phyloP scores from a whole-genome alignment of 2,888 invertebrate genomes.

The Bugulina stolonifera region DNA sequence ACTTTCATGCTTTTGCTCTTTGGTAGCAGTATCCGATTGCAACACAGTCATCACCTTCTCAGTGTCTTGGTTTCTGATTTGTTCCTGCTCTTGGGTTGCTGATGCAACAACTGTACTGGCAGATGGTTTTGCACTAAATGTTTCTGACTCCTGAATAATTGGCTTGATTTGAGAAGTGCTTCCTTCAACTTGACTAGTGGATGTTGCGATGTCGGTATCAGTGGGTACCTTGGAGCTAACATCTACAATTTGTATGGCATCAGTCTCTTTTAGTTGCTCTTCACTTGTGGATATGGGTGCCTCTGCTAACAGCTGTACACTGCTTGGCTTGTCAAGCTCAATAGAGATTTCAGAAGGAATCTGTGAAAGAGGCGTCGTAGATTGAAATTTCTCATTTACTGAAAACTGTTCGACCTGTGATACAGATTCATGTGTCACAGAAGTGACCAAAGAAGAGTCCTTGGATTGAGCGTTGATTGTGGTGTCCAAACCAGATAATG shows the following conservation, averaged over 20 bases:
- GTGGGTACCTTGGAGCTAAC: background rate
- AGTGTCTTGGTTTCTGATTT: no score
- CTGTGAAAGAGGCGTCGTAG: background rate
- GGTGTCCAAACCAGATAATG: background rate
- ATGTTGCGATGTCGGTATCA: background rate
- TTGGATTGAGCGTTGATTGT: background rate
- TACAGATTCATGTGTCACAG: background rate
- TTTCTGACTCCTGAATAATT: background rate
- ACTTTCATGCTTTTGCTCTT: no score
- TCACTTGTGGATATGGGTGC: background rate
- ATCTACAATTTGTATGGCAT: background rate
- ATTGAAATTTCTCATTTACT: background rate
- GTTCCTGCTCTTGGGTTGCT: no score
- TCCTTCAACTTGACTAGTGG: background rate
- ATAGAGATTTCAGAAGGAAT: background rate
- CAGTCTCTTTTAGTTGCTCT: background rate
- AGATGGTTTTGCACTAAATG: background rate
- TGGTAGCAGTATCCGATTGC: no score
- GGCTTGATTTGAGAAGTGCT: background rate
- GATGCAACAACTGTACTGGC: background rate
- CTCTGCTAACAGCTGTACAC: background rate
- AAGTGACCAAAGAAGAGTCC: background rate
- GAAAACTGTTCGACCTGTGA: background rate
- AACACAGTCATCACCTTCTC: no score
- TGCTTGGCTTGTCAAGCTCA: background rate